Base-by-base conservation (phyloP, 2,888 invertebrate genomes). In the Ophioninae sp. region DNA sequence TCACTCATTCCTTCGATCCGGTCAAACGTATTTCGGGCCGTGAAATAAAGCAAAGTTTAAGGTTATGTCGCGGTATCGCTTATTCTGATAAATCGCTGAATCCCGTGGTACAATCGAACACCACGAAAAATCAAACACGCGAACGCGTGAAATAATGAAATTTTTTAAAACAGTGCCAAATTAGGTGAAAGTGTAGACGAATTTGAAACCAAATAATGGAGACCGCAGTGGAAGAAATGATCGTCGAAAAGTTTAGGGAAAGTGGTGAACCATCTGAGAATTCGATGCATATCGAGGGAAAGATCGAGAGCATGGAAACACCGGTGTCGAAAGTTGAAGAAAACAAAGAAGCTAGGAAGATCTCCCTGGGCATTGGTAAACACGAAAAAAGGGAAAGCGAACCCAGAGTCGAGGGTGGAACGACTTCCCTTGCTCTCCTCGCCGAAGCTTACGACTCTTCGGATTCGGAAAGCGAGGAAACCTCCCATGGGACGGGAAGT, bases 361-460 rank as follows among this genome's bases (percentile, higher is more conserved):
- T 10, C 5, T 2, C 6, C 20, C 20, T 20, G 7, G 20, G 7
- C 7, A 6, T 6, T 0, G 20, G 20, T 50, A 50, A 59, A 7
- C 8, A 20, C 20, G 41, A n/a, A 7, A 41, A 20, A 7, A 20
- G 3, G 0, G 50, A n/a, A 23, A 50, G n/a, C 7, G 0, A 13
- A n/a, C 6, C 6, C 39, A 20, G 21, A 72, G 39, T 0, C 39
- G 13, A 23, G 21, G 17, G n/a, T 23, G 3, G 20, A 3, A 41
- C 41, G 30, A 41, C 62, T 10, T 74, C 73, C 13, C 39, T 74
- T 1, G 73, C 61, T 3, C 62, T 62, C 23, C 17, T 74, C 37
- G 73, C 73, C 10, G 17, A 1, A 6, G 73, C 73, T 50, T 74
- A 74, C 23, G 62, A 62, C 23, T 44, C 41, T n/a, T 44, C 62